These are phyloP conservation scores for Gryllus longicercus DNA, from an alignment of 2,888 invertebrate genomes.

Conservation along the genomic window DNA sequence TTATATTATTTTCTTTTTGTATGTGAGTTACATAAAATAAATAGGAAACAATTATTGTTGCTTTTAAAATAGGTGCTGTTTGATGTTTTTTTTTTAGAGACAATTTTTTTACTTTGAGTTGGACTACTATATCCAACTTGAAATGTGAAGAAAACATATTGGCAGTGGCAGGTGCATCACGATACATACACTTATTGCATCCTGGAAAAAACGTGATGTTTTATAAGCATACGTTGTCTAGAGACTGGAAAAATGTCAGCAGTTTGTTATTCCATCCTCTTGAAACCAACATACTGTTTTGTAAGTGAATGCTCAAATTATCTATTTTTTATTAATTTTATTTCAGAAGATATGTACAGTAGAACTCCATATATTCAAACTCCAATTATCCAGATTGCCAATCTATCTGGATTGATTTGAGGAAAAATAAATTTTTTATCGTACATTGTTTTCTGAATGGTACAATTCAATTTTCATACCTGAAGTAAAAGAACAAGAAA, in stretches of 20 bases:
- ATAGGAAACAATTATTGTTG: too few relatives aligned
- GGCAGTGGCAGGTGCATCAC: constrained; percentile 41
- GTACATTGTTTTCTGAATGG: too few relatives aligned
- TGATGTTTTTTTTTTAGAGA: constrained; percentile 38
- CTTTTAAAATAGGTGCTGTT: too few relatives aligned
- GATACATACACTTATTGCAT: constrained; percentile 41
- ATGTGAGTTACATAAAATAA: too few relatives aligned
- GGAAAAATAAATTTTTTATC: too few relatives aligned
- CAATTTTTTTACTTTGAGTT: constrained; percentile 48
- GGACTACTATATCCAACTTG: constrained; percentile 46
- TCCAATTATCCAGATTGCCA: too few relatives aligned
- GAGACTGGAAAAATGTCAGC: constrained; percentile 29
- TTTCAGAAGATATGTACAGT: not conserved
- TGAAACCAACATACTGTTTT: constrained; percentile 38
- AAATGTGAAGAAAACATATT: constrained; percentile 39
- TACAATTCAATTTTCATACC: too few relatives aligned
- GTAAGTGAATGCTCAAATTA: constrained; percentile 36
- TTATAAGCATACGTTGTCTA: constrained; percentile 33
- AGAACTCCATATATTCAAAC: not conserved
- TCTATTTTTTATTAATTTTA: not conserved
- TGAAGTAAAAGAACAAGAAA: not conserved
- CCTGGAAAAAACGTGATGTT: constrained; percentile 38
- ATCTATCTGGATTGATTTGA: too few relatives aligned
- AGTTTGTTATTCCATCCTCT: constrained; percentile 40
- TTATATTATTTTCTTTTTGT: too few relatives aligned